Base-by-base conservation (phyloP, 2,888 invertebrate genomes). In the Cheilosia pagana region DNA sequence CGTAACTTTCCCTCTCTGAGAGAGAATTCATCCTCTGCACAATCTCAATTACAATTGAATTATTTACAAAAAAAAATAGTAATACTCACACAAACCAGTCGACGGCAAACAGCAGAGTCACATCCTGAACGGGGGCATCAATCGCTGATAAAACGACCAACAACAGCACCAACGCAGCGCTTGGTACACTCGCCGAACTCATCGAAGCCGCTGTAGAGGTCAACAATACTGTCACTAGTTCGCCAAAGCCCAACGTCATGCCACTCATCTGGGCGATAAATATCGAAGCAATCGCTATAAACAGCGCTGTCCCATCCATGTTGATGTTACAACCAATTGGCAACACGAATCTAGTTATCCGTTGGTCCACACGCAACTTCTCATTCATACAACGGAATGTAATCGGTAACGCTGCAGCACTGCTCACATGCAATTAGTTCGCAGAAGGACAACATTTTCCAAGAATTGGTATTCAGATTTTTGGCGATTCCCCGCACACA, bases 311-410 rank as follows among this genome's bases (percentile, higher is more conserved):
- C 2, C 97, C 97, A 88, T 97, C 96, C 97, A 98, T 97, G 92
- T 98, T 98, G 90, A 98, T 96, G 90, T 97, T 97, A 90, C 97
- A 97, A 5, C 98, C 98, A 87, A 98, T 96, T 0, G 98, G 98
- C 12, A 98, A 93, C 57, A 98, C 96, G 92, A 98, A 98, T 87
- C 96, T 94, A 0, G 96, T 96, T 88, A 98, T 95, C 83, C 97
- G 94, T 43, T 95, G 94, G 92, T 98, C 96, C 86, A 97, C 93
- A 86, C 95, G 94, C 81, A 97, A 93, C 74, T 96, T 96, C 86
- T 96, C 96, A 91, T 97, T 96, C 95, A 98, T 95, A 88, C 96
- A 95, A 79, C 95, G 94, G 92, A 97, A 96, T 55, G 97, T 97
- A 75, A 98, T 95, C 31, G 98, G 98, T 76, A 98, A 93, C 50